Conservation (phyloP, 2,113 vertebrate species). For the Dicerorhinus sumatrensis region DNA sequence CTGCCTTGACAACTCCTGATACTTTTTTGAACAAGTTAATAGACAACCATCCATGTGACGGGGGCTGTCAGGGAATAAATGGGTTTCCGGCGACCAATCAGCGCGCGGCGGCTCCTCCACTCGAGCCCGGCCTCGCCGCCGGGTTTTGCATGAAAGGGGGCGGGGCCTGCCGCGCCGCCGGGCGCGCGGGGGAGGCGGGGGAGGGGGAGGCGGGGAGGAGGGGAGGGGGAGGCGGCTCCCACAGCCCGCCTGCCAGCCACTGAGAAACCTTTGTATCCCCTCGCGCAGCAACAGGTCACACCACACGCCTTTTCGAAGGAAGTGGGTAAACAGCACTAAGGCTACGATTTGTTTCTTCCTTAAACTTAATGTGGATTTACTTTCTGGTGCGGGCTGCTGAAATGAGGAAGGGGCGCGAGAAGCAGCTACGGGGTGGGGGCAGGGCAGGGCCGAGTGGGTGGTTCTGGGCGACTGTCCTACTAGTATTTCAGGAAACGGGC, state of each 20-base stretch:
- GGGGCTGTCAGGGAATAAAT: constrained; percentile 99
- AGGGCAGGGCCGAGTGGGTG: constrained; percentile 48
- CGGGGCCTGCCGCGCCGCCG: constrained; percentile 88
- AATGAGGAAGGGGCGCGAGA: constrained; percentile 4
- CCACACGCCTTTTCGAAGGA: constrained; percentile 88
- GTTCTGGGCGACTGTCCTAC: constrained; percentile 46
- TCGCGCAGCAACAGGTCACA: constrained; percentile 90
- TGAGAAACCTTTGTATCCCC: constrained; percentile 89
- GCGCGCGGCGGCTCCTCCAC: constrained; percentile 90
- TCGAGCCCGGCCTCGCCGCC: constrained; percentile 86
- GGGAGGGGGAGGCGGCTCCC: constrained; percentile 81
- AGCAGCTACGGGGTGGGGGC: background rate
- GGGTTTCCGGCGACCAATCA: constrained; percentile 96
- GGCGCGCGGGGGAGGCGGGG: constrained; percentile 76
- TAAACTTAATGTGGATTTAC: constrained; percentile 45
- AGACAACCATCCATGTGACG: constrained; percentile 99
- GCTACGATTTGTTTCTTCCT: constrained; percentile 41
- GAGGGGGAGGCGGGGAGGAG: background rate
- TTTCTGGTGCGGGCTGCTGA: background rate
- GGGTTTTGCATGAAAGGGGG: constrained; percentile 96
- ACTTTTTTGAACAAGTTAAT: constrained; percentile 99
- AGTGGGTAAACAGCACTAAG: constrained; percentile 87
- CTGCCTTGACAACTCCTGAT: constrained; percentile 99
- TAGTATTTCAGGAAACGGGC: constrained; percentile 56
- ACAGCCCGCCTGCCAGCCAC: constrained; percentile 87